phyloP scores from a whole-genome alignment of 2,113 vertebrate species.

The Isichthys henryi region DNA sequence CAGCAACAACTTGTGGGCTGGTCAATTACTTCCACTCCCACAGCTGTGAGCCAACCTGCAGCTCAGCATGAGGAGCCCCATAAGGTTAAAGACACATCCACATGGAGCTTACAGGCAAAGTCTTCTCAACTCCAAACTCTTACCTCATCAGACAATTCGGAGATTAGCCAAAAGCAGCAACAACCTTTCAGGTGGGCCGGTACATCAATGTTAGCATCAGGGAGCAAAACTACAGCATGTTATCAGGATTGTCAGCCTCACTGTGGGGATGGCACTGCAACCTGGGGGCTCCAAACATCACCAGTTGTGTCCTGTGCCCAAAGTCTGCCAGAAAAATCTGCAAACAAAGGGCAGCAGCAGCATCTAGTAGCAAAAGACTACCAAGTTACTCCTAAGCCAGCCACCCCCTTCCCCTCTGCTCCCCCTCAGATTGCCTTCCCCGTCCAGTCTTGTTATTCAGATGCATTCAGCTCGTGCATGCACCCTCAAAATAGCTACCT shows the following conservation, averaged over 20 bases:
- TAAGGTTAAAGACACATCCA: conserved; percentile 39
- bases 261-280: conserved; percentile 42
- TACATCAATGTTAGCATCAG: conserved; percentile 39
- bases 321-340: conserved; percentile 38
- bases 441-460: conserved; percentile 48
- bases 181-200: conserved; percentile 43
- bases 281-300: conserved; percentile 58
- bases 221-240: conserved; percentile 51
- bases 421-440: conserved; percentile 20
- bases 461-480: conserved; percentile 45
- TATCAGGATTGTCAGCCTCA: conserved; percentile 47
- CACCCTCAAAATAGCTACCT: conserved; percentile 58
- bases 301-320: conserved; percentile 48
- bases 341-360: conserved; percentile 38
- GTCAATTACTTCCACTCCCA: background rate
- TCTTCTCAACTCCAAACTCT: conserved; percentile 37
- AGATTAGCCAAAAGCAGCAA: conserved; percentile 43
- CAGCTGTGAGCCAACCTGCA: conserved; percentile 21
- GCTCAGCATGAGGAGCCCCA: conserved; percentile 27
- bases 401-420: conserved; percentile 29
- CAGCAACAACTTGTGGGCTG: conserved; percentile 3
- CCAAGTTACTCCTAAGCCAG: conserved; percentile 56
- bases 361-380: conserved; percentile 50
- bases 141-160: conserved; percentile 42
- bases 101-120: conserved; percentile 42